These are phyloP conservation scores for Balearica regulorum DNA, from an alignment of 2,797 vertebrate genomes.

Conservation along the genomic window DNA sequence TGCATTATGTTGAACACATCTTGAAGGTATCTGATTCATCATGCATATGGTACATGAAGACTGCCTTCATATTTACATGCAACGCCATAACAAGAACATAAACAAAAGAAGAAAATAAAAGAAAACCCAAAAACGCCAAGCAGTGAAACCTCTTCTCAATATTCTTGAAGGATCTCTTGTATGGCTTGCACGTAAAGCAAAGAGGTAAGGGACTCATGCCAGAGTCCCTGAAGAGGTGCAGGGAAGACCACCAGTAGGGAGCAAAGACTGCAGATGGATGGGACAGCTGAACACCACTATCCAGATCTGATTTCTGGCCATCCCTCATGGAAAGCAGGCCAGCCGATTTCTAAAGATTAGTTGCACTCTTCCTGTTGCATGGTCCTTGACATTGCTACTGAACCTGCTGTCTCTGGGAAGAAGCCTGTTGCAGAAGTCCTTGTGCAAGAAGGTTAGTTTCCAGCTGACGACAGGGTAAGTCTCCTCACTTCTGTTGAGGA, in stretches of 20 bases:
- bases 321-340: neutral
- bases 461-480: neutral
- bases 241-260: neutral
- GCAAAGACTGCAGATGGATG: neutral
- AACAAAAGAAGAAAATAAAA: neutral
- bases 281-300: neutral
- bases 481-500: neutral
- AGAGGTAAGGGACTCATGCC: neutral
- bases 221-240: neutral
- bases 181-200: neutral
- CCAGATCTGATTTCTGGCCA: neutral
- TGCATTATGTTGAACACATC: neutral
- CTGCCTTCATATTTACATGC: neutral
- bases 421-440: neutral
- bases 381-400: neutral
- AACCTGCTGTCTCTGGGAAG: neutral
- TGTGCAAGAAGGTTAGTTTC: neutral
- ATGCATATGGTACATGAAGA: neutral
- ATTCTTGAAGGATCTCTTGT: accelerated
- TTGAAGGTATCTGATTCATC: neutral
- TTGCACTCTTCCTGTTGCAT: neutral
- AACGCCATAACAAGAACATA: neutral
- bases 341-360: neutral
- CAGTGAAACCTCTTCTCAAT: neutral
- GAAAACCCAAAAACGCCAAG: neutral